Conservation (phyloP, 2,113 vertebrate genomes). For the Corydoras maculifer region DNA sequence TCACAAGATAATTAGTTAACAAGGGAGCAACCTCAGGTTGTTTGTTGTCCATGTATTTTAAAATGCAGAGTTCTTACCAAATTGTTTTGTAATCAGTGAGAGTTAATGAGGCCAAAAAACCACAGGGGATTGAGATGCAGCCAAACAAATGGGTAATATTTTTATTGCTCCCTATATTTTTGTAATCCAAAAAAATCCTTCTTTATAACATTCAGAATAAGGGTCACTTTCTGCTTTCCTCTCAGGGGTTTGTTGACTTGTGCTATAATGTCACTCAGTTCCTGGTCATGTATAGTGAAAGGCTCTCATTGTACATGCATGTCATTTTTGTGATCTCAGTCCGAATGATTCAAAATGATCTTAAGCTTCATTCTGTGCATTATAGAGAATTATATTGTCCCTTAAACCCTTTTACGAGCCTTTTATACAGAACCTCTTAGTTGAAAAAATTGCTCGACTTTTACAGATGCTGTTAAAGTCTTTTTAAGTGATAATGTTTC, state of each 20-base stretch:
- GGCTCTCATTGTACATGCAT: too few species aligned
- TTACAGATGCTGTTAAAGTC: too few species aligned
- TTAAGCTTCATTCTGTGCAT: slow-evolving; percentile 1
- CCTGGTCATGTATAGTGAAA: neutral
- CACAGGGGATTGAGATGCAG: slow-evolving; percentile 7
- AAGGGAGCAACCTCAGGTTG: too few species aligned
- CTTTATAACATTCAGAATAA: slow-evolving; percentile 1
- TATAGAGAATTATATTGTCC: neutral
- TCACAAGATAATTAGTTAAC: too few species aligned
- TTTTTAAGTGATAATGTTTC: too few species aligned
- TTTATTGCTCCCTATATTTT: neutral
- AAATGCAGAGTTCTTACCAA: neutral
- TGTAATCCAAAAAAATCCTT: neutral
- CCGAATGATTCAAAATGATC: neutral
- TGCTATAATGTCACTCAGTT: neutral
- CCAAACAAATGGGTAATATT: neutral
- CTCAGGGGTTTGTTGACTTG: slow-evolving; percentile 4
- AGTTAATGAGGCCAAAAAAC: slow-evolving; percentile 27
- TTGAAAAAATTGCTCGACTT: too few species aligned
- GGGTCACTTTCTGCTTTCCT: slow-evolving; percentile 1
- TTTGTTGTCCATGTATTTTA: too few species aligned
- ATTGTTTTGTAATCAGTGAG: slow-evolving; percentile 6
- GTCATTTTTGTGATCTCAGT: too few species aligned
- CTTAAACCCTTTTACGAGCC: too few species aligned
- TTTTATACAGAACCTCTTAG: too few species aligned